Evolutionary conservation across 1,140 invertebrate species (phyloP).

Genomic region (Neoseiulus cucumeris): DNA sequence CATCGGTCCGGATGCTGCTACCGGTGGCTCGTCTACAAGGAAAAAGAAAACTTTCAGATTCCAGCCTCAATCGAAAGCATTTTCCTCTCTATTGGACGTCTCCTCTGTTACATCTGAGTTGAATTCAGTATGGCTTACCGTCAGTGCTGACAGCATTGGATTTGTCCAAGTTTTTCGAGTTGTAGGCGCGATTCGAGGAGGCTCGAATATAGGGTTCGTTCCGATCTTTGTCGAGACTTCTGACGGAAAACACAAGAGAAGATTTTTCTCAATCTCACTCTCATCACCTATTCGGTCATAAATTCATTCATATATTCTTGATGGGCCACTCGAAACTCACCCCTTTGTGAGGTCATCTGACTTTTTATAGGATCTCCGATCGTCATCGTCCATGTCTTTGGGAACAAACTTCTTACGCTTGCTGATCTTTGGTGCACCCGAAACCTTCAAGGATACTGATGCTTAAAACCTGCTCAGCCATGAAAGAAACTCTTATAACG

Average conservation of each 20-base stretch:
- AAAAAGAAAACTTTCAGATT: neutral
- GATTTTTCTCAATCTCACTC: no score
- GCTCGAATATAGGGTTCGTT: neutral
- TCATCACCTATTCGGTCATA: no score
- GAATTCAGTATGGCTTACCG: no score
- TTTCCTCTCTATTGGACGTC: no score
- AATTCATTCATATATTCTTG: no score
- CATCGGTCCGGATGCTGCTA: neutral
- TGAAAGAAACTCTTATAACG: neutral
- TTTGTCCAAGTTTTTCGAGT: neutral
- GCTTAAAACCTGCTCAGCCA: neutral
- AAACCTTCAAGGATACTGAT: neutral
- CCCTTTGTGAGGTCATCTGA: neutral
- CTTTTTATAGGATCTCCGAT: neutral
- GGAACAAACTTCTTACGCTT: conserved; percentile 8
- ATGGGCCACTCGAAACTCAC: no score
- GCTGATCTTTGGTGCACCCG: neutral
- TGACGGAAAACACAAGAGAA: no score
- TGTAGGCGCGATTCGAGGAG: neutral
- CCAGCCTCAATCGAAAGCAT: neutral
- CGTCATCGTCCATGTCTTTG: neutral
- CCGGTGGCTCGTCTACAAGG: neutral
- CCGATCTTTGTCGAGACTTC: neutral
- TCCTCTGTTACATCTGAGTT: no score
- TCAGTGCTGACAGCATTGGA: neutral